Conservation (phyloP, 2,797 vertebrate genomes). For the Periophthalmus magnuspinnatus region DNA sequence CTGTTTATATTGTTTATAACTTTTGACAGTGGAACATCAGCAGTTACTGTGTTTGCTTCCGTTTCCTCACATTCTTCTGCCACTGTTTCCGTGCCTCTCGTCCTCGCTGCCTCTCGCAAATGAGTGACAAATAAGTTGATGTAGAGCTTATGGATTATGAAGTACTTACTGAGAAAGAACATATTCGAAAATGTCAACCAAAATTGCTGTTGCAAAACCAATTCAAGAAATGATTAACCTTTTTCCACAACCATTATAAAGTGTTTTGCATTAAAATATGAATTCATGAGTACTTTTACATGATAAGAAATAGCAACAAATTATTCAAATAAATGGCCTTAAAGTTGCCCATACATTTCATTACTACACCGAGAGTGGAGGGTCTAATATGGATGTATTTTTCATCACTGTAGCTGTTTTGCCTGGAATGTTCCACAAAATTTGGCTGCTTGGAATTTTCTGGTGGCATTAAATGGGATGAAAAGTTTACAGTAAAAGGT, state of each 20-base stretch:
- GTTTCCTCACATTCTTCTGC: constrained; percentile 51
- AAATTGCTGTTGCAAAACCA: not conserved
- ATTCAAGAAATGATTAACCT: not conserved
- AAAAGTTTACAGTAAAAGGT: no score
- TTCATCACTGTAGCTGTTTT: no score
- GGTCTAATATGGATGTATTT: no score
- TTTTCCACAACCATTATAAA: not conserved
- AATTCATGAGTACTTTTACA: no score
- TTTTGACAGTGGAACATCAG: constrained; percentile 54
- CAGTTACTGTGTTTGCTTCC: constrained; percentile 29
- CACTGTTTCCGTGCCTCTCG: constrained; percentile 40
- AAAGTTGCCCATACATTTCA: no score
- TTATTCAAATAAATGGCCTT: no score
- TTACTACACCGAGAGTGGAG: no score
- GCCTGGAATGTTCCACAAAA: no score
- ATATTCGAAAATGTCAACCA: not conserved
- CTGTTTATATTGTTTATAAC: constrained; percentile 49
- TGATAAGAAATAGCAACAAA: no score
- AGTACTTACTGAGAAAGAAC: not conserved
- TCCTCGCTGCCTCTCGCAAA: constrained; percentile 42
- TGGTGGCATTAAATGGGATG: no score
- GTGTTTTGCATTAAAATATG: no score
- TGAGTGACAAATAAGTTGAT: constrained; percentile 34
- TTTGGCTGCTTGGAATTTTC: no score
- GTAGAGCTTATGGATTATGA: not conserved